Evolutionary conservation across 2,113 vertebrate genomes (phyloP).

Genomic region (Herpailurus yagouaroundi): DNA sequence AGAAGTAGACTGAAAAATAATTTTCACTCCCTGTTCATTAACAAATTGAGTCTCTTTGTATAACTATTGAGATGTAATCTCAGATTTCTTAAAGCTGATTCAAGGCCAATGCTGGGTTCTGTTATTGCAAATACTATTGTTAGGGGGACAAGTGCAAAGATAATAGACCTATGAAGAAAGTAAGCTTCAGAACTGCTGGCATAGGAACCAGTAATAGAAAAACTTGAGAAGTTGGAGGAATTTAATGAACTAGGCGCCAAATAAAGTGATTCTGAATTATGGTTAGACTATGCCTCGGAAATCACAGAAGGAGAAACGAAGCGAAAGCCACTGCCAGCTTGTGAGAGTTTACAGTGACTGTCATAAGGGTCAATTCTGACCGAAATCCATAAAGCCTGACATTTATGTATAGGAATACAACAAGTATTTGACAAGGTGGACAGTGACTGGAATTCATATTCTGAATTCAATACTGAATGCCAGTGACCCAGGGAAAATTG

Average conservation of each 20-base stretch:
- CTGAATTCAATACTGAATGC: background rate
- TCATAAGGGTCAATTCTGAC: background rate
- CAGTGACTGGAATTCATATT: background rate
- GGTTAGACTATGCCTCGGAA: background rate
- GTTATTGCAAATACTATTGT: background rate
- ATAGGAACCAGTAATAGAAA: background rate
- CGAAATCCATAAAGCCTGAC: background rate
- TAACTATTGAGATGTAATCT: background rate
- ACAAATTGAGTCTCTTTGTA: background rate
- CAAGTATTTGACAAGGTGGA: background rate
- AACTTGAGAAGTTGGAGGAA: background rate
- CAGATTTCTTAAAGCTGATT: background rate
- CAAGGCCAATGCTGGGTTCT: background rate
- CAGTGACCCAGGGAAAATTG: background rate
- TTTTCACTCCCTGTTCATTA: background rate
- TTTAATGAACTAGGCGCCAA: background rate
- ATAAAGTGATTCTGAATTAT: background rate
- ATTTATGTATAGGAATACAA: conserved; percentile 15
- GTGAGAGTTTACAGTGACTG: background rate
- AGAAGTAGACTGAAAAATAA: background rate
- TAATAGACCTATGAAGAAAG: background rate
- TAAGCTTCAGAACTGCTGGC: background rate
- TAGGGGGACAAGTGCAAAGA: background rate
- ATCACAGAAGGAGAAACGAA: background rate
- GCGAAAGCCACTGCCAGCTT: background rate